Evolutionary conservation across 2,888 invertebrate genomes (phyloP), one percentile per base, ranked within the genome.

Genomic region (Neocrepidodera transversa): DNA sequence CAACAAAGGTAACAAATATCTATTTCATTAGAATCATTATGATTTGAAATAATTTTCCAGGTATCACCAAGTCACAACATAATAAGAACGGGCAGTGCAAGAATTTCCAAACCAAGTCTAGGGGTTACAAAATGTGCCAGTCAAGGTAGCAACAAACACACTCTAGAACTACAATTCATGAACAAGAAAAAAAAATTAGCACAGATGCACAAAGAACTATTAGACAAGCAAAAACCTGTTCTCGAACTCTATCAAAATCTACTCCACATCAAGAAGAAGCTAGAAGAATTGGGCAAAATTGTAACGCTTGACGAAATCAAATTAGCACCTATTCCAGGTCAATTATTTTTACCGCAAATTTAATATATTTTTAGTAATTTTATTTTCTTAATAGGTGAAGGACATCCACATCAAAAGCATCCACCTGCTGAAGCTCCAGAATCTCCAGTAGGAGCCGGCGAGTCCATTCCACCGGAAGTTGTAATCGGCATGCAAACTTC

Each of bases 121-220:
- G 40, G 60, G 13, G 38, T 66, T 0, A 14, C 58, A 11, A 62
- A 45, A 42, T 54, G 62, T 8, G 40, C 60, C 1, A 61, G 30
- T 23, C 50, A 53, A 28, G 55, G 58, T 2, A 52, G 58, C 11
- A 73, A 70, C 61, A 73, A 70, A 51, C 73, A 74, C 51, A 72
- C 73, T 6, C 57, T 78, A 10, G 79, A 79, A 63, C 67, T 74
- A 13, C 77, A 78, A 60, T 79, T 78, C 60, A 54, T 73, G 11
- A 73, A 72, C 57, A 79, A 78, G 62, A 77, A 76, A 62, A 76
- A 75, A 60, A 68, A 73, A n/a, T 65, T 77, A 26, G 56, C 71
- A 1, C 61, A 64, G 35, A 52, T 78, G 45, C 75, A 74, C 17
- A 74, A 74, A 32, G 78, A 79, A 13, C 49, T 79, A 5, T 16